Percentiles rank a stretch among this genome's conserved stretches.
Evolutionary conservation across 2,888 invertebrate species (phyloP).

Genomic region (Nowickia ferox): DNA sequence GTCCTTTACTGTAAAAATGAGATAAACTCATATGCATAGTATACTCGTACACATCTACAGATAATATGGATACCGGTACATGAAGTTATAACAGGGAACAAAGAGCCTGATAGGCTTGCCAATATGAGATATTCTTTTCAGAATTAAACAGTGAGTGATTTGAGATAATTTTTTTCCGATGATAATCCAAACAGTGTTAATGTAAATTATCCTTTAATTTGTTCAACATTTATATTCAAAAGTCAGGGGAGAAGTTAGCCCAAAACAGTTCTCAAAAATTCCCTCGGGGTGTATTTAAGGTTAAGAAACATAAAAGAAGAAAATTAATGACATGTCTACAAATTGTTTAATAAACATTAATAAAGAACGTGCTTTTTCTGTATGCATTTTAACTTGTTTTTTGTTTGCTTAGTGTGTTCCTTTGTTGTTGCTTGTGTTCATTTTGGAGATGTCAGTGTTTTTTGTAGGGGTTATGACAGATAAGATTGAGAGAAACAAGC

Average conservation of each 20-base stretch:
- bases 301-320: constrained; percentile 33
- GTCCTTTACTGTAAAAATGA: no score
- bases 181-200: neutral
- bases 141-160: no score
- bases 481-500: neutral
- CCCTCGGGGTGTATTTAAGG: neutral
- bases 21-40: no score
- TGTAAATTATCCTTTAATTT: no score
- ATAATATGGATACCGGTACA: no score
- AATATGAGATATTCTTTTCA: no score
- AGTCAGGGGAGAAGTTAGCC: neutral
- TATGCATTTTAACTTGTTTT: constrained; percentile 47
- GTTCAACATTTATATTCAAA: no score
- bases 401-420: neutral
- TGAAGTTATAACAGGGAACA: no score
- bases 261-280: neutral
- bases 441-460: constrained; percentile 12
- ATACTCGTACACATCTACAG: no score
- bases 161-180: neutral
- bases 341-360: constrained; percentile 54
- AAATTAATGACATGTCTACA: constrained; percentile 37
- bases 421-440: constrained; percentile 14
- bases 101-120: no score
- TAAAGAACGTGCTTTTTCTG: constrained; percentile 55
- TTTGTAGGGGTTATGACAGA: constrained; percentile 4